phyloP scores from a whole-genome alignment of 2,888 invertebrate genomes.

The Hyposoter dolosus region DNA sequence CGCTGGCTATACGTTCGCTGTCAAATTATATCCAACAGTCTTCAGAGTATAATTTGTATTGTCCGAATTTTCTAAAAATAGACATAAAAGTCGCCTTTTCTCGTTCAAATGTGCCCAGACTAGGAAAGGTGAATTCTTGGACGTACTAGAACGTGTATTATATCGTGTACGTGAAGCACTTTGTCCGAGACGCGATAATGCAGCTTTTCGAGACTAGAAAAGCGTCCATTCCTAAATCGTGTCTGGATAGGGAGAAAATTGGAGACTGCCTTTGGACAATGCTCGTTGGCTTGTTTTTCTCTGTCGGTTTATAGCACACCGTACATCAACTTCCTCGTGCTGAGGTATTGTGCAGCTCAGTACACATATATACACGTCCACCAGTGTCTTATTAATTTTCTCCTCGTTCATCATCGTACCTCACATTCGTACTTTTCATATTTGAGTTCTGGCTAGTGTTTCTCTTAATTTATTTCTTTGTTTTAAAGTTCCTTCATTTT shows the following conservation, averaged over 20 bases:
- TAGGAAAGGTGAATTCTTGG: not conserved
- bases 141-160: slow-evolving; percentile 22
- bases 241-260: slow-evolving; percentile 59
- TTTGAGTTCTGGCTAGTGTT: slow-evolving; percentile 4
- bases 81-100: not conserved
- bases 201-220: slow-evolving; percentile 24
- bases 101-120: not conserved
- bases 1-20: not conserved
- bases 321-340: slow-evolving; percentile 34
- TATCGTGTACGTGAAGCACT: slow-evolving; percentile 31
- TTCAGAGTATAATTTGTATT: not conserved
- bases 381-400: slow-evolving; percentile 60
- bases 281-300: slow-evolving; percentile 45
- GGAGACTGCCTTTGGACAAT: slow-evolving; percentile 53
- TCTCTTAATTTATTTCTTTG: not conserved
- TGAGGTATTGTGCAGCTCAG: slow-evolving; percentile 3
- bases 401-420: slow-evolving; percentile 54
- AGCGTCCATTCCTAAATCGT: slow-evolving; percentile 48
- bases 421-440: slow-evolving; percentile 37
- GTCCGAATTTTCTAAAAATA: not conserved
- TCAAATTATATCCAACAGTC: not conserved
- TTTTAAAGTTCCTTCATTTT: too few relatives aligned
- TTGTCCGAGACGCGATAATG: slow-evolving; percentile 32
- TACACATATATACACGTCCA: slow-evolving; percentile 46
- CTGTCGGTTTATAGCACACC: slow-evolving; percentile 37